Evolutionary conservation across 2,888 invertebrate genomes (phyloP), one percentile per base, ranked within the genome.

Genomic region (Oasisia sp.): DNA sequence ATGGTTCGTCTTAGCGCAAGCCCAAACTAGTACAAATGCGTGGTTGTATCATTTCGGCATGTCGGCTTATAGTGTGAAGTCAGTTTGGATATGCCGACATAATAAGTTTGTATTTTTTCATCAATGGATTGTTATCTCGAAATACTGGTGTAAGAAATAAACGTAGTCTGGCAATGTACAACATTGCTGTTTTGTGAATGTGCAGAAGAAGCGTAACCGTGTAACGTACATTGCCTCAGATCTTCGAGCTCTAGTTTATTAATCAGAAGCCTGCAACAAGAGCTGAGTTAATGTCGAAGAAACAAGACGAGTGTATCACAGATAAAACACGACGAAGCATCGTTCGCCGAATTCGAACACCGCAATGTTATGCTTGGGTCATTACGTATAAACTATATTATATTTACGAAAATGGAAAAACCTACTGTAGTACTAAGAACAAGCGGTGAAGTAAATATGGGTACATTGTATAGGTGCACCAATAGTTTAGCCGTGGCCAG

Each of bases 301-400:
- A 74, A 27, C 74, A 27, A 74, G 27, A 50, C 50, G 14, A 74
- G 27, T 74, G 7, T 74, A n/a, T 74, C 74, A n/a, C 74, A 74
- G 27, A n/a, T 19, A 19, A 74, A 74, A 74, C 74, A 74, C 27
- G 74, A 38, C 56, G 74, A 19, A 19, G 74, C 74, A 74, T 74
- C 74, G 74, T 74, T 74, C 74, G 74, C 74, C 74, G 74, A 19
- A 74, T 74, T 74, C 74, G 74, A n/a, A 74, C 74, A 74, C 27
- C 74, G 27, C 27, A 74, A 74, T n/a, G 14, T 50, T 50, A 74
- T 74, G 74, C 74, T 74, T 74, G 27, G 27, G n/a, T 19, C 19
- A 56, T 11, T 14, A 56, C 4, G 19, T 14, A 56, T 56, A 56
- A 56, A 38, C 4, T 1, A 38, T 38, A 38, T 38, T 38, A 38